A percentile compares a stretch with the other conserved stretches of the same genome.
Evolutionary conservation across 2,113 vertebrate species (phyloP).

Genomic region (Solenodon paradoxus): DNA sequence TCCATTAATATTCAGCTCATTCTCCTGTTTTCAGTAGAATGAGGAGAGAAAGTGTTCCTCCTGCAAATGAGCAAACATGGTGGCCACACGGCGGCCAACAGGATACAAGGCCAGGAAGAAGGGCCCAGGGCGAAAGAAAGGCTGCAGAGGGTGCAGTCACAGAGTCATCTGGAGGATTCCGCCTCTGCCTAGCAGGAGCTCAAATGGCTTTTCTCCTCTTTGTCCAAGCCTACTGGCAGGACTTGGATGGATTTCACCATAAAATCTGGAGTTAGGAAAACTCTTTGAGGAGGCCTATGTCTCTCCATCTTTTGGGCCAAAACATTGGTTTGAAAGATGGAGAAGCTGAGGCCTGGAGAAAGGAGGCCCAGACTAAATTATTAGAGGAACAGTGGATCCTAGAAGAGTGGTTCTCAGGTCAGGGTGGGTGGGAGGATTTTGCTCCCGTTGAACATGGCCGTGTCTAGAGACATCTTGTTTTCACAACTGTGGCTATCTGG

Average conservation of each 20-base stretch:
- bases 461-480: background rate
- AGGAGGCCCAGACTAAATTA: background rate
- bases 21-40: background rate
- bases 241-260: background rate
- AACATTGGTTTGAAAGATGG: background rate
- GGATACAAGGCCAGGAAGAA: background rate
- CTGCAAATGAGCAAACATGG: background rate
- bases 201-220: background rate
- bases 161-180: background rate
- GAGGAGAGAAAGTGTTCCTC: background rate
- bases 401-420: background rate
- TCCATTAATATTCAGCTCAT: background rate
- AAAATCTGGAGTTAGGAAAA: background rate
- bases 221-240: background rate
- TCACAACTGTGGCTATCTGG: background rate
- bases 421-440: background rate
- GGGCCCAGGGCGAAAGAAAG: background rate
- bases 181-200: background rate
- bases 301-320: background rate
- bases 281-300: background rate
- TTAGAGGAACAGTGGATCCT: background rate
- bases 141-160: accelerated
- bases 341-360: background rate
- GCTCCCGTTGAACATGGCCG: background rate
- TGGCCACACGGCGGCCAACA: background rate